These are phyloP conservation scores for Rhinopomastus cyanomelas DNA, from an alignment of 2,113 vertebrate genomes.

Conservation along the genomic window DNA sequence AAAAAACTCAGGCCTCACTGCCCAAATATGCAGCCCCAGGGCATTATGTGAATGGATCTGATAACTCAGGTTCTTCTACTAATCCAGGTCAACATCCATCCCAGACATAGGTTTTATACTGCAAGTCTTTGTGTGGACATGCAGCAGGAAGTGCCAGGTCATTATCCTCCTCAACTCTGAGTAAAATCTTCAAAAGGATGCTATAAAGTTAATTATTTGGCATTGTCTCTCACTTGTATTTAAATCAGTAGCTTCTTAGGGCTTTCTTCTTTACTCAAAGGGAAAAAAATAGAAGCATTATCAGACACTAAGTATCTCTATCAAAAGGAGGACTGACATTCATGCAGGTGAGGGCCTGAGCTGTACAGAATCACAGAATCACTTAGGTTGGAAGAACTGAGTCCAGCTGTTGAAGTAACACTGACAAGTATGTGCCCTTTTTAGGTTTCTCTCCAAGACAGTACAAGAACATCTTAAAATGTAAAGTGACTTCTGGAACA, in stretches of 20 bases:
- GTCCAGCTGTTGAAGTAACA: not conserved
- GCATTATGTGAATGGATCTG: not conserved
- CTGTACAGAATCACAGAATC: not conserved
- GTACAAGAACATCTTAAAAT: not conserved
- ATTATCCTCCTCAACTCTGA: not conserved
- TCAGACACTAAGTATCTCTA: not conserved
- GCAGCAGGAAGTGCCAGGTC: slow-evolving; percentile 6
- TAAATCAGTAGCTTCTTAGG: not conserved
- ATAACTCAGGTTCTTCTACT: slow-evolving; percentile 32
- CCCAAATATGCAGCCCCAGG: not conserved
- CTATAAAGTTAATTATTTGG: slow-evolving; percentile 29
- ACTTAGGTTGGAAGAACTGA: not conserved
- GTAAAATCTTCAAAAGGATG: slow-evolving; percentile 1
- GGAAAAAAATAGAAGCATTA: not conserved
- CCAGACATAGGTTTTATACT: slow-evolving; percentile 14
- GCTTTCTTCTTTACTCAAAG: not conserved
- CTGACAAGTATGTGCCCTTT: not conserved
- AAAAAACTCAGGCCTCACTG: not conserved
- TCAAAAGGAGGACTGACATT: not conserved
- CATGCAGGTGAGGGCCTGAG: not conserved
- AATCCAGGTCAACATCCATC: not conserved
- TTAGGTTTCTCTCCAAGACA: not conserved
- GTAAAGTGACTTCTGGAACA: not conserved
- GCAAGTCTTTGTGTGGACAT: not conserved
- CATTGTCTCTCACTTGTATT: slow-evolving; percentile 8